Evolutionary conservation across 2,113 vertebrate species (phyloP).

Genomic region (Axis porcinus): DNA sequence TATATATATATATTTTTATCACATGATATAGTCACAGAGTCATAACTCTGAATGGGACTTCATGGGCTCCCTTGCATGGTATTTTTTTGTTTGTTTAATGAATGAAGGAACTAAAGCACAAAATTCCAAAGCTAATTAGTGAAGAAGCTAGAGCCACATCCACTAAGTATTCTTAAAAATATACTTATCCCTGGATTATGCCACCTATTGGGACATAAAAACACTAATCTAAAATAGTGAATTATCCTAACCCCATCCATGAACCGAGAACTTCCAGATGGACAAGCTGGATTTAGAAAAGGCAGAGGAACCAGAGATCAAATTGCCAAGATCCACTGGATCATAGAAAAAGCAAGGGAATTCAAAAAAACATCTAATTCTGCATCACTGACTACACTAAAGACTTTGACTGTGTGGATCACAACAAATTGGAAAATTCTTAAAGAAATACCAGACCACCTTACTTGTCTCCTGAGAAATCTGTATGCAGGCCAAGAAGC

Average conservation of each 20-base stretch:
- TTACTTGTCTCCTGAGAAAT: neutral
- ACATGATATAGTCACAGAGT: neutral
- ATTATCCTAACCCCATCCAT: neutral
- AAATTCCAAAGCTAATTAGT: neutral
- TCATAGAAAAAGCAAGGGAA: neutral
- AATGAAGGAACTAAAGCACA: neutral
- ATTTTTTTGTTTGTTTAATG: constrained; percentile 3
- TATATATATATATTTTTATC: neutral
- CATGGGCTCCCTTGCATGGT: neutral
- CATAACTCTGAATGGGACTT: neutral
- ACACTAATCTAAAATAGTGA: neutral
- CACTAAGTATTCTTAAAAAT: neutral
- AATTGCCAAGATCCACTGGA: neutral
- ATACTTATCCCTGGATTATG: neutral
- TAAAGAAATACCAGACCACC: neutral
- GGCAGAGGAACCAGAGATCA: neutral
- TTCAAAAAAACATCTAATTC: neutral
- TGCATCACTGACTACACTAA: neutral
- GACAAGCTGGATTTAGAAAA: neutral
- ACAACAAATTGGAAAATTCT: neutral
- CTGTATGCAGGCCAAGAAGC: neutral
- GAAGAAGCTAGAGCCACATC: neutral
- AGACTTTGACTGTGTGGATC: neutral
- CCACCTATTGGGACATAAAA: neutral
- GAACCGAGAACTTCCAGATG: neutral